These are phyloP conservation scores for Branchinecta sandiegonensis DNA, from an alignment of 2,888 invertebrate genomes.

Conservation along the genomic window DNA sequence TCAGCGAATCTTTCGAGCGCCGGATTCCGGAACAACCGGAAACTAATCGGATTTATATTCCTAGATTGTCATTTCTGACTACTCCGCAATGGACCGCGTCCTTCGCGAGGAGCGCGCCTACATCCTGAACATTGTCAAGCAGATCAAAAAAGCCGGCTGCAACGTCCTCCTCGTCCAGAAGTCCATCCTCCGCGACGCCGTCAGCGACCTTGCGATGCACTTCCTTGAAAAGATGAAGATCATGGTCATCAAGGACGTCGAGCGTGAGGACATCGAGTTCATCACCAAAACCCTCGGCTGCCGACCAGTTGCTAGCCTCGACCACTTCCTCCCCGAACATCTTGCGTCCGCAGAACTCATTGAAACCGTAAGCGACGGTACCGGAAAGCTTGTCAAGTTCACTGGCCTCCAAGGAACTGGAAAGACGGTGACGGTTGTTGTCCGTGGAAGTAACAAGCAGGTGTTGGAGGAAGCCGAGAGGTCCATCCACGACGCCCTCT, in stretches of 20 bases:
- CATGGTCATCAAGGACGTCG: slow-evolving; percentile 93
- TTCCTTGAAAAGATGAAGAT: slow-evolving; percentile 98
- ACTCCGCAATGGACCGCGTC: slow-evolving; percentile 98
- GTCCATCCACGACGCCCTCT: slow-evolving; percentile 79
- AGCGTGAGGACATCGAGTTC: slow-evolving; percentile 95
- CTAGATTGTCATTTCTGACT: slow-evolving; percentile 68
- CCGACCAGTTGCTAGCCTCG: slow-evolving; percentile 92
- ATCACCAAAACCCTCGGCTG: slow-evolving; percentile 87
- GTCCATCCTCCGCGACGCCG: slow-evolving; percentile 74
- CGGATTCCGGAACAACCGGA: not conserved
- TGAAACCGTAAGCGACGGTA: slow-evolving; percentile 79
- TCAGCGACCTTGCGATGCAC: slow-evolving; percentile 91
- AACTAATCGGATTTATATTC: slow-evolving; percentile 32
- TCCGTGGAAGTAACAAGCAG: slow-evolving; percentile 75
- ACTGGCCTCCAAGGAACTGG: slow-evolving; percentile 76
- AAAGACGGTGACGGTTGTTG: slow-evolving; percentile 77
- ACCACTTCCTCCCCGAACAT: slow-evolving; percentile 88
- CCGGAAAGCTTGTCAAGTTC: slow-evolving; percentile 79
- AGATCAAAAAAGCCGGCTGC: slow-evolving; percentile 96
- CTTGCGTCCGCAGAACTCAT: slow-evolving; percentile 81
- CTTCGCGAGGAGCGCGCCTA: slow-evolving; percentile 93
- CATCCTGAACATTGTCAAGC: slow-evolving; percentile 94
- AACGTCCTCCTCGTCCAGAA: slow-evolving; percentile 87
- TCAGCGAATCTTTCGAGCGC: not conserved
- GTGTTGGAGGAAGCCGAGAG: slow-evolving; percentile 79